phyloP scores from a whole-genome alignment of 1,140 invertebrate genomes.

The Heterodera schachtii region DNA sequence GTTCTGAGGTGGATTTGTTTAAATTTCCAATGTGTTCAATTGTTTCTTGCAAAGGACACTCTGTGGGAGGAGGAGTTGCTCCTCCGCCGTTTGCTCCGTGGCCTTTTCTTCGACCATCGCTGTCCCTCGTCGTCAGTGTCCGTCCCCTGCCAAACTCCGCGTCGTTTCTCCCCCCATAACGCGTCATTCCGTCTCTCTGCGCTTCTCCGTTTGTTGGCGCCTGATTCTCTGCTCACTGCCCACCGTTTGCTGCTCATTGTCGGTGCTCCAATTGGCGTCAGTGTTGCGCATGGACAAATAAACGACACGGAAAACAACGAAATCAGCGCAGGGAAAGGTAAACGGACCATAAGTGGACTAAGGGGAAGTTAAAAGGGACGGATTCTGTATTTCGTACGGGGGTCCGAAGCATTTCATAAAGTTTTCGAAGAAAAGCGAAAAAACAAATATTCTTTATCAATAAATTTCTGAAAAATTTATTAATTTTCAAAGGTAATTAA shows the following conservation, averaged over 20 bases:
- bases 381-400: too few species aligned
- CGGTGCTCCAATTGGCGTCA: conserved; percentile 21
- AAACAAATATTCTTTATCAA: too few species aligned
- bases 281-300: not conserved
- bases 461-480: too few species aligned
- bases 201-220: conserved; percentile 27
- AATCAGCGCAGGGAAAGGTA: not conserved
- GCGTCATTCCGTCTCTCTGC: conserved; percentile 30
- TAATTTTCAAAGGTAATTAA: too few species aligned
- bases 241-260: conserved; percentile 29
- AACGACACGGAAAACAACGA: conserved; percentile 11
- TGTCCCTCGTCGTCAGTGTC: not conserved
- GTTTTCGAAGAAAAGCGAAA: too few species aligned
- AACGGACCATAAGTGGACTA: too few species aligned
- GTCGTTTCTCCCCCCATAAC: conserved; percentile 4
- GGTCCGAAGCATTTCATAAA: too few species aligned
- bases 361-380: too few species aligned
- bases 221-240: not conserved
- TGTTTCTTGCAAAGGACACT: not conserved
- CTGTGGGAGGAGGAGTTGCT: conserved; percentile 28
- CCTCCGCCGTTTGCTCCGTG: conserved; percentile 30
- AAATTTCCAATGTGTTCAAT: too few species aligned
- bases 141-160: not conserved
- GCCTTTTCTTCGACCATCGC: conserved; percentile 22
- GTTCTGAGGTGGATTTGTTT: not conserved